A percentile compares a stretch with the other conserved stretches of the same genome.
phyloP scores from a whole-genome alignment of 1,140 invertebrate species.

The Melitaea cinxia region DNA sequence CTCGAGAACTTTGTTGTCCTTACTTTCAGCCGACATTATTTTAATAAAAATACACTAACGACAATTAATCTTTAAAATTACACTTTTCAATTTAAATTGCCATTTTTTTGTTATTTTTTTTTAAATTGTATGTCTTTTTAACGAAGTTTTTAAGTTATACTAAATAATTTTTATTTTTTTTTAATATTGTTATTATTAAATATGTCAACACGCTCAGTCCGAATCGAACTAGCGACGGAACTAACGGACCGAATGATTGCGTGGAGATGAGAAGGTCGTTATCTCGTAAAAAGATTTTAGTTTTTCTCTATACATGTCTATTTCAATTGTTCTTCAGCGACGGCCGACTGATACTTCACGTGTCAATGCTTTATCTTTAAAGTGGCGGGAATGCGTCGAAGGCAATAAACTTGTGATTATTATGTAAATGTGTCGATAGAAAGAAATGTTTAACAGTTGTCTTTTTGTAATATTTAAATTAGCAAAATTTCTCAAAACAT shows the following conservation, averaged over 20 bases:
- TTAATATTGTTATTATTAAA: background rate
- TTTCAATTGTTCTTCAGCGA: background rate
- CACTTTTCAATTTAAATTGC: too few species aligned
- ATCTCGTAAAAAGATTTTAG: background rate
- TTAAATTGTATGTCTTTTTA: too few species aligned
- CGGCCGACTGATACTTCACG: background rate
- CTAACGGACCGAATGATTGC: background rate
- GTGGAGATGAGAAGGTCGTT: background rate
- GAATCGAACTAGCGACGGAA: background rate
- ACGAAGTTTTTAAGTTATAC: too few species aligned
- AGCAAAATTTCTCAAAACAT: too few species aligned
- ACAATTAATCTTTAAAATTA: background rate
- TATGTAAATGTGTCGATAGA: background rate
- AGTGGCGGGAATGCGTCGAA: background rate
- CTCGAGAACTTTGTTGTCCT: background rate
- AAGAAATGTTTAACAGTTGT: too few species aligned
- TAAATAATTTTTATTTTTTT: background rate
- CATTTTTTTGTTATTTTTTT: too few species aligned
- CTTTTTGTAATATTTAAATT: too few species aligned
- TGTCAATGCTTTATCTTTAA: background rate
- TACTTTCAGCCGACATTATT: background rate
- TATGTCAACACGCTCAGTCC: background rate
- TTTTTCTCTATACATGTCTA: constrained; percentile 2
- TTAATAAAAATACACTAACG: background rate
- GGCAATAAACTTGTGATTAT: background rate